Evolutionary conservation across 1,140 invertebrate genomes (phyloP).

Genomic region (Cherax destructor): DNA sequence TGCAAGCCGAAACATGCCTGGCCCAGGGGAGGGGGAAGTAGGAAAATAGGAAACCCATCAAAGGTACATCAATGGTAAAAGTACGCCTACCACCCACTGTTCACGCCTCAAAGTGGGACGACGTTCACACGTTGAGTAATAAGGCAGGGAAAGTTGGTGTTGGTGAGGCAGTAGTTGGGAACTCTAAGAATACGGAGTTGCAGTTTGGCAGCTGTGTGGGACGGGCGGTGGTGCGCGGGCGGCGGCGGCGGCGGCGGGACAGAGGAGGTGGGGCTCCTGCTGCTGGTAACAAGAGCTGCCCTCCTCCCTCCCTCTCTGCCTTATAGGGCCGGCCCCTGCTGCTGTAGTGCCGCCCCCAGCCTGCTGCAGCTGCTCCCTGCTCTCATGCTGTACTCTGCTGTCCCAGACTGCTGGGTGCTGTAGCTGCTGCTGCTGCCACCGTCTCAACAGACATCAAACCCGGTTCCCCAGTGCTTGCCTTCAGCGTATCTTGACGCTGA

Average conservation of each 20-base stretch:
- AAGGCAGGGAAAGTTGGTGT: constrained; percentile 10
- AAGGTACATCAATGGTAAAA: neutral
- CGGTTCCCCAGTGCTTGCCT: neutral
- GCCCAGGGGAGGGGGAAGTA: too few species aligned
- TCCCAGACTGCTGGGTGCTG: neutral
- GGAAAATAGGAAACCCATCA: neutral
- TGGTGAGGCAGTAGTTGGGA: constrained; percentile 1
- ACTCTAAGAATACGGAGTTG: constrained; percentile 52
- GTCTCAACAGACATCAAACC: neutral
- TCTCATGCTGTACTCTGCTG: neutral
- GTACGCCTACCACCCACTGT: too few species aligned
- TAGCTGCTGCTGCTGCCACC: neutral
- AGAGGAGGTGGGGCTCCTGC: neutral
- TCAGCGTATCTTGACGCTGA: constrained; percentile 15
- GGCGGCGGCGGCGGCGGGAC: neutral
- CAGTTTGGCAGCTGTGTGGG: constrained; percentile 46
- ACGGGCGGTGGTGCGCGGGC: constrained; percentile 11
- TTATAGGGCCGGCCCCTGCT: constrained; percentile 44
- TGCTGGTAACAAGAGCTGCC: constrained; percentile 51
- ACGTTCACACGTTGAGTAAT: neutral
- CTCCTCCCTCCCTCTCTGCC: constrained; percentile 21
- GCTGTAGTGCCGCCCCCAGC: constrained; percentile 1
- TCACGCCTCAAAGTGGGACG: neutral
- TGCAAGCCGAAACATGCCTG: too few species aligned
- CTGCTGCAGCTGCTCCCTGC: constrained; percentile 5